Evolutionary conservation across 2,888 invertebrate species (phyloP), one percentile per base, ranked within the genome.

Genomic region (Harpalus rufipes): DNA sequence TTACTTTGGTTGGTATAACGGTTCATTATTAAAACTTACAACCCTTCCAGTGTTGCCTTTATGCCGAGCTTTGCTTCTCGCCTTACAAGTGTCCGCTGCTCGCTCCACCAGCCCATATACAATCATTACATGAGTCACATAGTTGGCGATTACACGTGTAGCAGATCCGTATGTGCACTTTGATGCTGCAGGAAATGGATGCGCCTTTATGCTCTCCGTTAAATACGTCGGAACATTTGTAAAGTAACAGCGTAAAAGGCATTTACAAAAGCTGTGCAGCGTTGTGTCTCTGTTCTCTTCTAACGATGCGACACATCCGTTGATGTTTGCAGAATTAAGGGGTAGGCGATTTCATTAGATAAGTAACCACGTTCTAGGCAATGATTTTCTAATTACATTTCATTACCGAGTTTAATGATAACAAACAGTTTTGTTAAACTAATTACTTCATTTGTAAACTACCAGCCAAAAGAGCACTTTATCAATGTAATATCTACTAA

Each of bases 121-220:
- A 10, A 51, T 51, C 44, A 51, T 51, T 51, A 51, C 10, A 12
- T 10, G 44, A 51, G 44, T 51, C 44, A 12, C 44, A 51, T 51
- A 51, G 44, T 51, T 51, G 44, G 44, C 10, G 44, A 51, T 51
- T 51, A 51, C 44, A 51, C 44, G 44, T 51, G 44, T 51, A 51
- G 44, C 44, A 51, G 44, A 51, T 51, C 7, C 44, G 44, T 51
- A 51, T 51, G 44, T 51, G 44, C 44, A 51, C 44, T 51, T 51
- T 51, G 44, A 51, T 51, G 44, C 44, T 51, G 44, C 10, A 51
- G 44, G 44, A 51, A 51, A 51, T 51, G 44, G 44, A 51, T 51
- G 44, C 44, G 44, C 44, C 10, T 51, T 51, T 51, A 51, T 51
- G 12, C 10, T 51, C 0, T 12, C 44, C 12, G 44, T 51, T 51